Base-by-base conservation (phyloP, 2,797 vertebrate species). In the Gymnoscopelus braueri region DNA sequence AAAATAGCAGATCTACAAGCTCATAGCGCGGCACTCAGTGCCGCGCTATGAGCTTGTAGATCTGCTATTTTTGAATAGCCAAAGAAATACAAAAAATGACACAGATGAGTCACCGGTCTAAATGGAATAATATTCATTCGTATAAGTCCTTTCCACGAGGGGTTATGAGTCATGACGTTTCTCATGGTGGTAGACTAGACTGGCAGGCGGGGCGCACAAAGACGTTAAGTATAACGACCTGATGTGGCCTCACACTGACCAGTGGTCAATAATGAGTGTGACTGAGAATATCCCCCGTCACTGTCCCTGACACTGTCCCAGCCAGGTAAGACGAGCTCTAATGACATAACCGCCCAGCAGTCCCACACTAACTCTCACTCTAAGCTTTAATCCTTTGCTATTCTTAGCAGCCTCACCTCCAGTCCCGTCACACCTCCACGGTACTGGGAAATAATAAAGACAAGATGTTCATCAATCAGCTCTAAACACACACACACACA, bases 361-460 rank as follows among this genome's bases (percentile, higher is more conserved):
- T 78, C 80, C 75, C 70, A 68, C 78, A 79, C 78, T 72, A 71
- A 84, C 85, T 84, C 87, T 86, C 72, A 77, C 79, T 79, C 81
- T 91, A 93, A 94, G 91, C 93, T 92, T 78, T 94, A 94, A 94
- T 92, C 92, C 89, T 4, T 68, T 58, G 75, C 84, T 94, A 93
- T 92, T 90, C 89, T 89, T 90, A 92, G 91, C 75, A 78, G 63
- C 65, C 69, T 66, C 58, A 62, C 65, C 71, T 67, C 58, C 64
- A 39, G 69, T 78, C 65, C 74, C 47, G 67, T 57, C 76, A 83
- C 79, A 69, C 29, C 24, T 77, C 82, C 63, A 75, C 77, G 49
- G 72, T 52, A 49, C 23, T 54, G 59, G 68, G 51, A 64, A 71
- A 75, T 39, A 71, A 75, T 39, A 65, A 55, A 78, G 64, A 69